These are phyloP conservation scores for Drosophila burlai DNA, from an alignment of 1,140 invertebrate genomes.

Conservation along the genomic window DNA sequence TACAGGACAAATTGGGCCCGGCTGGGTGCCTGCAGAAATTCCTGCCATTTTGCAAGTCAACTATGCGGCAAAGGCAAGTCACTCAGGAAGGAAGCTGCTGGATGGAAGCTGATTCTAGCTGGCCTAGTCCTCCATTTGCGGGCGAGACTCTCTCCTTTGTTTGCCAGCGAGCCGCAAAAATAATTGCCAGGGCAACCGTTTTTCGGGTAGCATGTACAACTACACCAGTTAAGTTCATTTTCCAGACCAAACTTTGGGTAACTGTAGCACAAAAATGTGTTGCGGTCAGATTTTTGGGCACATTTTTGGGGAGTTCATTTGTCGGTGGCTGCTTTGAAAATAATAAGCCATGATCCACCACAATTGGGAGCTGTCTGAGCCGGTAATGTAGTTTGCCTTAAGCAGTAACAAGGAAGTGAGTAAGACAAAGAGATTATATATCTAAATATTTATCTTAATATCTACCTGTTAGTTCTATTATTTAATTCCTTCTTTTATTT, in stretches of 20 bases:
- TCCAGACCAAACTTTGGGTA: constrained; percentile 13
- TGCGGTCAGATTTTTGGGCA: constrained; percentile 29
- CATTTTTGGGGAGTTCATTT: constrained; percentile 33
- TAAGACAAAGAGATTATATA: background rate
- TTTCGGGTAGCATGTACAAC: background rate
- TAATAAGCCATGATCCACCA: constrained; percentile 40
- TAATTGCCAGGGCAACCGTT: constrained; percentile 62
- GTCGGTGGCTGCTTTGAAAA: constrained; percentile 5
- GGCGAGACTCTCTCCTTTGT: constrained; percentile 37
- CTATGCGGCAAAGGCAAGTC: constrained; percentile 47
- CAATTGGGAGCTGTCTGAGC: constrained; percentile 9
- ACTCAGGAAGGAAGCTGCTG: constrained; percentile 36
- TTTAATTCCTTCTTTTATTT: background rate
- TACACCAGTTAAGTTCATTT: constrained; percentile 34
- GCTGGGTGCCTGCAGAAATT: constrained; percentile 53
- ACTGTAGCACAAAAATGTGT: constrained; percentile 20
- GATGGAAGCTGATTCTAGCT: constrained; percentile 44
- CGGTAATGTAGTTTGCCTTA: background rate
- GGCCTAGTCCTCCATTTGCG: constrained; percentile 6
- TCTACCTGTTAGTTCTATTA: background rate
- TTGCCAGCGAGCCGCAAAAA: constrained; percentile 52
- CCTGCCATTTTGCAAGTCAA: constrained; percentile 77
- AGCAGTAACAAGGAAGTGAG: background rate
- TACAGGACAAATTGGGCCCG: constrained; percentile 72
- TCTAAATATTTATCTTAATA: background rate